Evolutionary conservation across 2,888 invertebrate genomes (phyloP), one percentile per base, ranked within the genome.

Genomic region (Tetragonisca angustula): DNA sequence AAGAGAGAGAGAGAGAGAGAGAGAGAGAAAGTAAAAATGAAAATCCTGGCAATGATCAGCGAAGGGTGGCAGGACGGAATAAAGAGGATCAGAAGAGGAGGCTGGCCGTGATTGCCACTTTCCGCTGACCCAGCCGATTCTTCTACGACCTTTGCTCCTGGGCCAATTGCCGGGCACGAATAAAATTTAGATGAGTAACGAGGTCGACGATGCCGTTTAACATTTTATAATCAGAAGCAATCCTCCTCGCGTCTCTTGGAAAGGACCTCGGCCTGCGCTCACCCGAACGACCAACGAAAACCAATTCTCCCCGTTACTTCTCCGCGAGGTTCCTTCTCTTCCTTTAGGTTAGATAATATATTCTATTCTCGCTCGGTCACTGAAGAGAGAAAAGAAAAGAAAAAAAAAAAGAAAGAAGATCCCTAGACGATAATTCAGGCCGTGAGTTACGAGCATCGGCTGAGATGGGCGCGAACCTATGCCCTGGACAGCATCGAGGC

Each of bases 171-270:
- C 81, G 81, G 81, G 80, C 69, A 81, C 81, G 83, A 91, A 91
- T 90, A 84, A 87, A 90, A 89, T 86, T 90, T 87, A 73, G 90
- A 90, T 90, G 88, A 90, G 85, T 90, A 89, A 91, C 85, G 87
- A 89, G 80, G 68, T 80, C 85, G 83, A 85, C 84, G 79, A 72
- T 87, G 89, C 86, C 88, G 87, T 91, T 91, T 90, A 91, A 91
- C 90, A 90, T 91, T 91, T 89, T 86, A 87, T 90, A 91, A 91
- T 91, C 91, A 90, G 89, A 84, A 77, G 70, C 83, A 79, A 21
- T 27, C 71, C 79, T 72, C 67, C 27, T 15, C 56, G n/a, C 56
- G n/a, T 21, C 32, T 64, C 21, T 21, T 64, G 19, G 32, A 32
- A 27, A 27, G 15, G 56, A 15, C 43, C n/a, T 32, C 54, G 54